Percentiles rank a stretch among this genome's conserved stretches.
phyloP scores from a whole-genome alignment of 2,797 vertebrate genomes.

The Lacerta agilis region DNA sequence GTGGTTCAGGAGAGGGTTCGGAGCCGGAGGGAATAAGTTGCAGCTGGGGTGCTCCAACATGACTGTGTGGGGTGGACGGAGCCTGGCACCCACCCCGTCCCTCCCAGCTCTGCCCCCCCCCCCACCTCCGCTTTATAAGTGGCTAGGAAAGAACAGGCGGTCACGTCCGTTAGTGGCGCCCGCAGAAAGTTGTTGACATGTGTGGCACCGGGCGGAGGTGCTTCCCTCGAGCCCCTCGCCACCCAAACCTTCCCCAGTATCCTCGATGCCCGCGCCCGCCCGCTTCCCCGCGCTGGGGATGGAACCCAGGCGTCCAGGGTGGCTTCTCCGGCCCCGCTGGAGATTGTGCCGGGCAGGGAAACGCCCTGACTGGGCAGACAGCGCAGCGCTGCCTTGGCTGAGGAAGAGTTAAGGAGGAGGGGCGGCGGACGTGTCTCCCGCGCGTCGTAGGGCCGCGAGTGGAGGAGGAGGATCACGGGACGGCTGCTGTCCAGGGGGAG shows the following conservation, averaged over 20 bases:
- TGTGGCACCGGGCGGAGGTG: neutral
- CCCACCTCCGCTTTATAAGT: neutral
- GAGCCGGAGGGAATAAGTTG: too few species aligned
- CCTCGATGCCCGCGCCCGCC: neutral
- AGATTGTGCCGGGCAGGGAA: neutral
- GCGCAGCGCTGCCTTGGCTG: rapidly evolving
- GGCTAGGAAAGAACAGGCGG: neutral
- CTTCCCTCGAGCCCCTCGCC: neutral
- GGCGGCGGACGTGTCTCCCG: neutral
- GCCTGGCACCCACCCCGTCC: too few species aligned
- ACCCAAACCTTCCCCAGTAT: neutral
- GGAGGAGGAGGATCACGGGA: neutral
- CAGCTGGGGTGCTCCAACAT: too few species aligned
- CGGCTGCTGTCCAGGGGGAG: neutral
- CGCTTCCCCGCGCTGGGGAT: too few species aligned
- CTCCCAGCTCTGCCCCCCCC: too few species aligned
- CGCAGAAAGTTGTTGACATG: neutral
- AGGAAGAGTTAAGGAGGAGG: neutral
- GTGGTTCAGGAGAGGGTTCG: too few species aligned
- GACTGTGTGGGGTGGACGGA: too few species aligned
- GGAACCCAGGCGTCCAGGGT: neutral
- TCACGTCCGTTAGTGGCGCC: neutral
- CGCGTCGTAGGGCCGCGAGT: too few species aligned
- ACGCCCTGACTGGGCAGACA: neutral
- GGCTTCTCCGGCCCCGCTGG: too few species aligned